Percentiles rank a stretch among this genome's conserved stretches.
Conservation (phyloP, 2,113 vertebrate genomes). For the Notarius quadriscutis region DNA sequence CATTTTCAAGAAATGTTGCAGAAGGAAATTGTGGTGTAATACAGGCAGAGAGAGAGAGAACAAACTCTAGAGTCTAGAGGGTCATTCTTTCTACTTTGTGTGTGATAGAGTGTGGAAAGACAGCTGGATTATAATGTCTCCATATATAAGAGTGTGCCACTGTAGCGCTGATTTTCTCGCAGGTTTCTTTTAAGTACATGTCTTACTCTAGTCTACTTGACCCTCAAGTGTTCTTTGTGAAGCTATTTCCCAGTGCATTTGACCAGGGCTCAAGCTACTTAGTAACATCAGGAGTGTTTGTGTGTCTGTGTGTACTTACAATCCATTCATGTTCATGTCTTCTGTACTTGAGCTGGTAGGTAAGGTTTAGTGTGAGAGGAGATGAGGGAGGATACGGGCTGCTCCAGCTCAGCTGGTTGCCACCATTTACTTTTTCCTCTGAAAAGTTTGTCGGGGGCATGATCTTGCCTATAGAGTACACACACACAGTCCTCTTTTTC, state of each 20-base stretch:
- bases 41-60: neutral
- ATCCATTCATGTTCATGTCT: constrained; percentile 62
- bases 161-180: neutral
- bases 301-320: constrained; percentile 55
- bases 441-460: constrained; percentile 24
- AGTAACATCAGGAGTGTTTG: neutral
- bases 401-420: constrained; percentile 63
- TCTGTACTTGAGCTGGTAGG: constrained; percentile 70
- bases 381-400: constrained; percentile 65
- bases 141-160: neutral
- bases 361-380: constrained; percentile 55
- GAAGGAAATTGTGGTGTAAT: neutral
- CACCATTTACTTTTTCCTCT: constrained; percentile 6
- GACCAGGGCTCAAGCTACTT: neutral
- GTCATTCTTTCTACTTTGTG: neutral
- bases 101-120: neutral
- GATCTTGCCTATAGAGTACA: constrained; percentile 25
- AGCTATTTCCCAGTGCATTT: neutral
- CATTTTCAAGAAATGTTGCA: neutral
- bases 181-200: neutral
- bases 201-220: neutral
- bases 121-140: neutral
- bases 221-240: neutral
- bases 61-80: neutral
- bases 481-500: neutral